Evolutionary conservation across 23 tunicate genomes (phyloP).

Genomic region (Styela clava): DNA sequence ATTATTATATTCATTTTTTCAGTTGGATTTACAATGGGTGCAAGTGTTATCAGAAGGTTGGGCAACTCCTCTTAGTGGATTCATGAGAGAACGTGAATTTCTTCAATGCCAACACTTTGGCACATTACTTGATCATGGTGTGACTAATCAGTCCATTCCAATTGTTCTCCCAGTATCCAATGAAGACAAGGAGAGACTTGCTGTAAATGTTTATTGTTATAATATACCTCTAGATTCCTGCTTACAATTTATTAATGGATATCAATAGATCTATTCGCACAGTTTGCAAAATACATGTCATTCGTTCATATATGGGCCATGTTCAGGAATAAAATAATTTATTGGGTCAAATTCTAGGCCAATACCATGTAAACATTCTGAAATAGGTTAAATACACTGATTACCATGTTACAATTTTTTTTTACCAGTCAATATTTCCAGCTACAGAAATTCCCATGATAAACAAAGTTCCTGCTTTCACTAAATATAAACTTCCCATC

Average conservation of each 20-base stretch:
- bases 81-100: conserved; percentile 87
- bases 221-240: background rate
- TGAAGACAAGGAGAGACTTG: conserved; percentile 79
- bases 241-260: too few species aligned
- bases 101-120: conserved; percentile 96
- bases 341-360: too few species aligned
- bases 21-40: conserved; percentile 96
- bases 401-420: too few species aligned
- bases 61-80: conserved; percentile 93
- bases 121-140: conserved; percentile 63
- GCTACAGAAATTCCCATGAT: too few species aligned
- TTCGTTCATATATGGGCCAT: too few species aligned
- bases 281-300: too few species aligned
- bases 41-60: conserved; percentile 97
- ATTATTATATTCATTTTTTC: conserved; percentile 3
- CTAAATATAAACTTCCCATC: background rate
- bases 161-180: conserved; percentile 83
- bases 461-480: too few species aligned
- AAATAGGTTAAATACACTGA: too few species aligned
- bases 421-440: too few species aligned
- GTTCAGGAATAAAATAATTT: too few species aligned
- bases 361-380: too few species aligned
- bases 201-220: conserved; percentile 32
- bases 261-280: too few species aligned
- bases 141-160: conserved; percentile 92